Conservation (phyloP, 2,888 invertebrate species). For the Vannuccia rotundouncinata region DNA sequence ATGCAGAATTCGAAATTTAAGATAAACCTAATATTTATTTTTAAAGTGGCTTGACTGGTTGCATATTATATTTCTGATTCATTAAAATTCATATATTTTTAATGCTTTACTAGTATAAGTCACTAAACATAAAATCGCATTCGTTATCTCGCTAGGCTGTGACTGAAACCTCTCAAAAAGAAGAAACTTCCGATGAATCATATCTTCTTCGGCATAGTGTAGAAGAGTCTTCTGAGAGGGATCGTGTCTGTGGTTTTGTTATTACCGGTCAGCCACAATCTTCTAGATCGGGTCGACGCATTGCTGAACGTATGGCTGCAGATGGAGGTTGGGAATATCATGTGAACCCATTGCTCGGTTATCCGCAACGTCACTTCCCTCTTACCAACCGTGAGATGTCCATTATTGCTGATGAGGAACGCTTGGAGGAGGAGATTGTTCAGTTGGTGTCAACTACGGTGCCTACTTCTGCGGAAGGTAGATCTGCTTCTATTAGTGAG, state of each 20-base stretch:
- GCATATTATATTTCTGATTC: too few species aligned
- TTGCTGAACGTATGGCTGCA: not conserved
- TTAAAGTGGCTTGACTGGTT: too few species aligned
- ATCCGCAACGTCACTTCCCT: not conserved
- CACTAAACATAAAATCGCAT: too few species aligned
- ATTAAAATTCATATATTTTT: too few species aligned
- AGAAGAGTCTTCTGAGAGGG: not conserved
- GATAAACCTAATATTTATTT: too few species aligned
- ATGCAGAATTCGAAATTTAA: too few species aligned
- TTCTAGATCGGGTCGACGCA: not conserved
- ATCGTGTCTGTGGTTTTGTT: not conserved
- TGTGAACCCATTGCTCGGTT: not conserved
- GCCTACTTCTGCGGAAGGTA: not conserved
- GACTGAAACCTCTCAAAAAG: not conserved
- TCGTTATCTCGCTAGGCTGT: not conserved
- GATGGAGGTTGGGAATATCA: conserved; percentile 9
- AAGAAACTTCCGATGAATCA: not conserved
- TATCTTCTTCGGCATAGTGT: not conserved
- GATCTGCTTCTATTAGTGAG: not conserved
- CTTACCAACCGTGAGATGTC: not conserved
- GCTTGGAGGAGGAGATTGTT: not conserved
- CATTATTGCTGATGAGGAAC: not conserved
- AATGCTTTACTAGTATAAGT: too few species aligned
- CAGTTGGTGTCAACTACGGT: not conserved
- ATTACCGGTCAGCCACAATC: not conserved